Evolutionary conservation across 1,140 invertebrate genomes (phyloP).

Genomic region (Drosophila lini): DNA sequence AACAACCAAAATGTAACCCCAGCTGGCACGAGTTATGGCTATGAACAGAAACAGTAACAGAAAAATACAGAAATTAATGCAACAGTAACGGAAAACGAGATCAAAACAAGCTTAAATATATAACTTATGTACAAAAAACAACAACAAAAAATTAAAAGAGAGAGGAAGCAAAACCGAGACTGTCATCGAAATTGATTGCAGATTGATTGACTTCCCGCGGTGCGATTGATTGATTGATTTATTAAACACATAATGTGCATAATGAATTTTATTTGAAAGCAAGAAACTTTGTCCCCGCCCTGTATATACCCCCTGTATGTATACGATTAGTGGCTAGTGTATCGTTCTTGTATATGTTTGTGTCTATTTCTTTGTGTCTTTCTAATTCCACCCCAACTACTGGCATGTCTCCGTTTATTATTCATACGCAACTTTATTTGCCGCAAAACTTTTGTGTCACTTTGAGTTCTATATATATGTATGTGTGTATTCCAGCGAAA

Average conservation of each 20-base stretch:
- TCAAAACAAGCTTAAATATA: slow-evolving; percentile 29
- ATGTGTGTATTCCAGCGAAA: slow-evolving; percentile 15
- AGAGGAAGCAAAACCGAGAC: slow-evolving; percentile 24
- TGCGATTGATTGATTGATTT: slow-evolving; percentile 69
- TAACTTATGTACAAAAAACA: slow-evolving; percentile 31
- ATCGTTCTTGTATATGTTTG: slow-evolving; percentile 22
- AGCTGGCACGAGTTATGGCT: slow-evolving; percentile 86
- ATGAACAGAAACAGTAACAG: slow-evolving; percentile 42
- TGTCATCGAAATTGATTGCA: slow-evolving; percentile 62
- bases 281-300: slow-evolving; percentile 10
- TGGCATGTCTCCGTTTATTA: slow-evolving; percentile 61
- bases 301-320: slow-evolving; percentile 23
- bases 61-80: slow-evolving; percentile 22
- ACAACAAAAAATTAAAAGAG: slow-evolving; percentile 25
- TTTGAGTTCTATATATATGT: slow-evolving; percentile 51
- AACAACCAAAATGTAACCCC: slow-evolving; percentile 84
- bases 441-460: slow-evolving; percentile 59
- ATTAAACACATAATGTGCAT: slow-evolving; percentile 43
- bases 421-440: slow-evolving; percentile 67
- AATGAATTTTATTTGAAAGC: slow-evolving; percentile 60
- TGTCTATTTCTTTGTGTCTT: slow-evolving; percentile 24
- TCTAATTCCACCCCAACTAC: slow-evolving; percentile 8
- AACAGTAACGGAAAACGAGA: slow-evolving; percentile 34
- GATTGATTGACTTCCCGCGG: slow-evolving; percentile 59
- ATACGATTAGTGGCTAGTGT: slow-evolving; percentile 16